A percentile compares a stretch with the other conserved stretches of the same genome.
These are phyloP conservation scores for Caenorhabditis angaria DNA, from an alignment of 2,888 invertebrate species.

Conservation along the genomic window DNA sequence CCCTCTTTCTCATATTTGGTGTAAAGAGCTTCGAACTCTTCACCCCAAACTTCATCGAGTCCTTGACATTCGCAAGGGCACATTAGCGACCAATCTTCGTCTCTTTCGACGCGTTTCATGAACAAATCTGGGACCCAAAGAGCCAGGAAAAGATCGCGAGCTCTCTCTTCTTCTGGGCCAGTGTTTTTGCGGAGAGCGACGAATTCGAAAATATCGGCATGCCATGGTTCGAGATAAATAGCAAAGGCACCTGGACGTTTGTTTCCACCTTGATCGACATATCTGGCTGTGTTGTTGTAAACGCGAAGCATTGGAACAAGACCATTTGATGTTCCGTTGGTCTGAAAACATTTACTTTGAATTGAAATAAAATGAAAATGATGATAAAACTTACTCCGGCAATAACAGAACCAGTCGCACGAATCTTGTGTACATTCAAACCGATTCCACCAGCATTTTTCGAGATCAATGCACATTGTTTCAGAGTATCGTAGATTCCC, in stretches of 20 bases:
- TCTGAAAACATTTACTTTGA: constrained; percentile 75
- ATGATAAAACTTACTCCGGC: constrained; percentile 79
- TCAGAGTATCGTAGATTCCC: constrained; percentile 70
- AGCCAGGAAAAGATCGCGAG: constrained; percentile 93
- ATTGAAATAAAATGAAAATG: no score
- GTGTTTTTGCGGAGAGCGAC: constrained; percentile 93
- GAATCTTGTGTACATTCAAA: constrained; percentile 91
- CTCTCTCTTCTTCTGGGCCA: constrained; percentile 86
- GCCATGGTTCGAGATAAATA: constrained; percentile 98
- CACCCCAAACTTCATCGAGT: constrained; percentile 90
- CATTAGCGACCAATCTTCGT: constrained; percentile 89
- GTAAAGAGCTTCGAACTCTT: constrained; percentile 90
- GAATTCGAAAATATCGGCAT: constrained; percentile 94
- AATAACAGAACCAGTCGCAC: constrained; percentile 89
- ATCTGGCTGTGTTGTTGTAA: constrained; percentile 92
- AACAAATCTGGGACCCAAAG: constrained; percentile 96
- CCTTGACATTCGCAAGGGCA: constrained; percentile 93
- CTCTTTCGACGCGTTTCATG: constrained; percentile 82
- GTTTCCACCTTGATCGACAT: constrained; percentile 97
- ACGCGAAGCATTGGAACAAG: constrained; percentile 93
- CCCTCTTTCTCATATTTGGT: constrained; percentile 73
- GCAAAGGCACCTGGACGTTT: constrained; percentile 97
- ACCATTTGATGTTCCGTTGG: constrained; percentile 93
- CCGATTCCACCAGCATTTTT: constrained; percentile 98
- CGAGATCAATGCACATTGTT: constrained; percentile 87